Conservation (phyloP, 2,888 invertebrate genomes). For the Mactromeris polynyma region DNA sequence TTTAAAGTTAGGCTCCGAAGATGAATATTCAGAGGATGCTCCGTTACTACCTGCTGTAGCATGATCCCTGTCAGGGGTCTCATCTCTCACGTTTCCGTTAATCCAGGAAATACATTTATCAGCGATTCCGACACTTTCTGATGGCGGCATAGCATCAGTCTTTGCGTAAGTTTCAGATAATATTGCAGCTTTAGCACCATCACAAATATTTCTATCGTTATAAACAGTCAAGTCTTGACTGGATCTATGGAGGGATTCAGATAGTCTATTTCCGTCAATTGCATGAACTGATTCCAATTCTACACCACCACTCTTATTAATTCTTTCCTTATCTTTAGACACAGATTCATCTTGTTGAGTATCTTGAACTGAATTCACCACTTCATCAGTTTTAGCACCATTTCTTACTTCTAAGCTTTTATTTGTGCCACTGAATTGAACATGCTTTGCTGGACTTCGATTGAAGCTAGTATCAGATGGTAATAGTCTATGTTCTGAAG, state of each 20-base stretch:
- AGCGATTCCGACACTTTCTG: slow-evolving; percentile 14
- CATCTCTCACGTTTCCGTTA: slow-evolving; percentile 16
- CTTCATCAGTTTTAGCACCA: background rate
- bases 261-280: background rate
- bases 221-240: background rate
- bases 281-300: background rate
- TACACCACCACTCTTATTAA: background rate
- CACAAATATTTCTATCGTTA: background rate
- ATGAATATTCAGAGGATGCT: background rate
- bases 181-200: background rate
- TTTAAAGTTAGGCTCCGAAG: background rate
- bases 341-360: background rate
- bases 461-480: background rate
- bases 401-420: background rate
- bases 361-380: background rate
- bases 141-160: background rate
- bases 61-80: background rate
- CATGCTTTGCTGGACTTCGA: background rate
- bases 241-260: background rate
- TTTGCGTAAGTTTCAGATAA: background rate
- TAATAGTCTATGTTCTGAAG: background rate
- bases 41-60: background rate
- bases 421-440: background rate
- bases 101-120: slow-evolving; percentile 34
- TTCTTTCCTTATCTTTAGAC: background rate